A percentile compares a stretch with the other conserved stretches of the same genome.
phyloP scores from a whole-genome alignment of 2,797 vertebrate species.

The Peromyscus aztecus region DNA sequence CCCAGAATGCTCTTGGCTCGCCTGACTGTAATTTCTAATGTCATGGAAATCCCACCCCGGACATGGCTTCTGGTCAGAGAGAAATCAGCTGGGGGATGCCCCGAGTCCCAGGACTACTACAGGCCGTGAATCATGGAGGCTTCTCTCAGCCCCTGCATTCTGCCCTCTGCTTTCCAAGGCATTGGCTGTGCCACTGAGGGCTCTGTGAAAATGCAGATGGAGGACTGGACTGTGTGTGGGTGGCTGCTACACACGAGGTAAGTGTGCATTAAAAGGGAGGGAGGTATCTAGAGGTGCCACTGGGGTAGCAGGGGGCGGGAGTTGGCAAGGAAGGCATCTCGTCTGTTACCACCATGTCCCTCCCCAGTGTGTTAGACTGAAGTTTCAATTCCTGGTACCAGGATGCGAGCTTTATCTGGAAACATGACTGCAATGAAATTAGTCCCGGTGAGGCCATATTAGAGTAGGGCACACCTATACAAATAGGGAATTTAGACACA shows the following conservation, averaged over 20 bases:
- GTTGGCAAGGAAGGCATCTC: not conserved
- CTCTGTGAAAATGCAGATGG: not conserved
- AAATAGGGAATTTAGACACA: not conserved
- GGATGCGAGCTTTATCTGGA: not conserved
- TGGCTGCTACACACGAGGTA: not conserved
- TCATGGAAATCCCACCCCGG: conserved; percentile 44
- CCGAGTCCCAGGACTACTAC: not conserved
- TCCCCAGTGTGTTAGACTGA: not conserved
- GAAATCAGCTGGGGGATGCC: not conserved
- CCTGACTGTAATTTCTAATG: conserved; percentile 26
- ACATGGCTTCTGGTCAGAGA: not conserved
- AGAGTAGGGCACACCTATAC: not conserved
- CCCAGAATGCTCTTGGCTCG: not conserved
- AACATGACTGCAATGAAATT: not conserved
- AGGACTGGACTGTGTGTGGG: not conserved
- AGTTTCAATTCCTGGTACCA: not conserved
- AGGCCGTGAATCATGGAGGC: not conserved
- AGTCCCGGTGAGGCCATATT: not conserved
- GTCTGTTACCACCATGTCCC: not conserved
- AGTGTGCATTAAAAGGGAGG: not conserved
- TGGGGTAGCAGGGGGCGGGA: not conserved
- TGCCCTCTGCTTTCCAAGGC: not conserved
- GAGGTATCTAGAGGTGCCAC: not conserved
- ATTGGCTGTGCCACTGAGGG: not conserved
- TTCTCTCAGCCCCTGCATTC: not conserved